Conservation (phyloP, 2,113 vertebrate genomes). For the Ciconia boyciana region DNA sequence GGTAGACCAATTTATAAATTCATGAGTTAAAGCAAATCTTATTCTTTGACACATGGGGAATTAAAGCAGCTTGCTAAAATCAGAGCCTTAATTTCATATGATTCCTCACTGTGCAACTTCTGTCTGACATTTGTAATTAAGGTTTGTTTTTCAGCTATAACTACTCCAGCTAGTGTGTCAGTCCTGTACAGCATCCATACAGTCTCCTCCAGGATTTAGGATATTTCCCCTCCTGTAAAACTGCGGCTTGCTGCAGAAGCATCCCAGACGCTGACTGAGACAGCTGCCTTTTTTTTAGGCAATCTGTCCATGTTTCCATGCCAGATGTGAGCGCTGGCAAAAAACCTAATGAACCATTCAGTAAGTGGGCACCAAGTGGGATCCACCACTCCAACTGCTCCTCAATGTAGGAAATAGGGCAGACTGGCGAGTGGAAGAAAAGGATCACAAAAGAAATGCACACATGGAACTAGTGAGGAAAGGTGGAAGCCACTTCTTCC, state of each 20-base stretch:
- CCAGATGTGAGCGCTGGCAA: background rate
- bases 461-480: background rate
- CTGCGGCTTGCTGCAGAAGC: background rate
- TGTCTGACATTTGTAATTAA: constrained; percentile 54
- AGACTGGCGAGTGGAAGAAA: background rate
- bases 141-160: background rate
- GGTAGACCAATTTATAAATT: constrained; percentile 58
- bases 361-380: background rate
- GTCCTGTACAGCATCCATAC: background rate
- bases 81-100: constrained; percentile 59
- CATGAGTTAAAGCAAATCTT: constrained; percentile 56
- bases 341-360: background rate
- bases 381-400: background rate
- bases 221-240: background rate
- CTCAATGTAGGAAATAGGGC: background rate
- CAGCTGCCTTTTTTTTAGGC: constrained; percentile 5
- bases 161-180: background rate
- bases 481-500: background rate
- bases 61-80: constrained; percentile 62
- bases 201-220: background rate
- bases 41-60: constrained; percentile 51
- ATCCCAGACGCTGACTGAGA: background rate
- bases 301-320: constrained; percentile 1
- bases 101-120: constrained; percentile 13
- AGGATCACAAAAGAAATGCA: background rate